Evolutionary conservation across 2,797 vertebrate genomes (phyloP).

Genomic region (Microctenopoma lineatum): DNA sequence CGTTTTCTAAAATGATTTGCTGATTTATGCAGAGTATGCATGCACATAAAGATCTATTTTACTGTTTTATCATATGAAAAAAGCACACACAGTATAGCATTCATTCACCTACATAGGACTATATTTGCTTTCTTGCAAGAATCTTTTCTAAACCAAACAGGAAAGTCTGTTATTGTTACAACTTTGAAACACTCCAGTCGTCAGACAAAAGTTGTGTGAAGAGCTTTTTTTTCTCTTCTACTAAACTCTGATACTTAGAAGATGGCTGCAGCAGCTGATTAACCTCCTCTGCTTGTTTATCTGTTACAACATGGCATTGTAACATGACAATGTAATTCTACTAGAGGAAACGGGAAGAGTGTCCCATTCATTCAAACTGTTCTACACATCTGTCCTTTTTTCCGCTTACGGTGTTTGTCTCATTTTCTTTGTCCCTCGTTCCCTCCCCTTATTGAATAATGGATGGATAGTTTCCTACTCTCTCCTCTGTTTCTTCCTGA

Average conservation of each 20-base stretch:
- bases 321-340: conserved; percentile 73
- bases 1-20: neutral
- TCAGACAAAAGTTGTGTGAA: neutral
- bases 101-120: neutral
- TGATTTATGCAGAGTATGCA: neutral
- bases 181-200: neutral
- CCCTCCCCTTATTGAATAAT: conserved; percentile 71
- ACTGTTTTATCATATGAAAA: neutral
- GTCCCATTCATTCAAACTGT: conserved; percentile 57
- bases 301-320: no score
- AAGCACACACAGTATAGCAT: neutral
- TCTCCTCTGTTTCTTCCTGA: conserved; percentile 24
- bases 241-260: neutral
- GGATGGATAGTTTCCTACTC: conserved; percentile 65
- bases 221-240: neutral
- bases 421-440: conserved; percentile 20
- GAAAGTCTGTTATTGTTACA: conserved; percentile 2
- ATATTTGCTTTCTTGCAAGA: neutral
- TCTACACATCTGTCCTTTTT: conserved; percentile 35
- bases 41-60: neutral
- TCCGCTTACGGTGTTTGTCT: conserved; percentile 30
- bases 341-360: conserved; percentile 40
- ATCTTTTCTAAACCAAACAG: conserved; percentile 8
- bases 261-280: neutral
- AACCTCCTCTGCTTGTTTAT: neutral